Conservation (phyloP, 2,888 invertebrate genomes). For the Tinea semifulvella region DNA sequence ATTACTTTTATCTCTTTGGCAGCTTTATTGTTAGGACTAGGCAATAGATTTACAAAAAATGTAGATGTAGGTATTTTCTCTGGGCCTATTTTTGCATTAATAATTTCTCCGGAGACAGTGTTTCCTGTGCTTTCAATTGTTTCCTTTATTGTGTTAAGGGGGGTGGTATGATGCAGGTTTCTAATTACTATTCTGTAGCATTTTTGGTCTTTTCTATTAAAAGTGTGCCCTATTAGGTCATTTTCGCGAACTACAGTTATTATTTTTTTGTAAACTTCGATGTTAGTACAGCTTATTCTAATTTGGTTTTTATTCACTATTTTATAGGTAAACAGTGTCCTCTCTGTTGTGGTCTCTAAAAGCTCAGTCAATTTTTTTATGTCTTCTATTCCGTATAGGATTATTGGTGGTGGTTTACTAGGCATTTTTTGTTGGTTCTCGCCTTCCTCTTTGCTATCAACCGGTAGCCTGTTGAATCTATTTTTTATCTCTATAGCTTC, state of each 20-base stretch:
- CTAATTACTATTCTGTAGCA: slow-evolving; percentile 22
- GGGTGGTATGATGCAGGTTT: slow-evolving; percentile 22
- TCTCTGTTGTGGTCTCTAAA: slow-evolving; percentile 3
- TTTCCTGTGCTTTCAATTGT: slow-evolving; percentile 21
- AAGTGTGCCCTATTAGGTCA: slow-evolving; percentile 23
- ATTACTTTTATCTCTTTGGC: slow-evolving; percentile 16
- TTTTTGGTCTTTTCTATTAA: slow-evolving; percentile 20
- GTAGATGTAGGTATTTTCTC: slow-evolving; percentile 10
- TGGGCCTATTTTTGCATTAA: slow-evolving; percentile 20
- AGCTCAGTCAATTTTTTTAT: slow-evolving; percentile 2
- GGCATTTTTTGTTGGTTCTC: not conserved
- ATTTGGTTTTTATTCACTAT: slow-evolving; percentile 19
- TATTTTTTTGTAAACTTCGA: slow-evolving; percentile 18
- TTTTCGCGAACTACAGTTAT: slow-evolving; percentile 16
- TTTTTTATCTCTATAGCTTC: not conserved
- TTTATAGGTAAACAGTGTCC: slow-evolving; percentile 14
- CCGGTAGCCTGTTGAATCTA: not conserved
- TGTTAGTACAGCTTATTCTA: slow-evolving; percentile 6
- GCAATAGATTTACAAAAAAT: slow-evolving; percentile 11
- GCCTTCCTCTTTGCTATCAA: not conserved
- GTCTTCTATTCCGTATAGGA: slow-evolving; percentile 9
- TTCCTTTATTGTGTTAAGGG: slow-evolving; percentile 17
- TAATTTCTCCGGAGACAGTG: slow-evolving; percentile 21
- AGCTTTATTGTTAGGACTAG: slow-evolving; percentile 10
- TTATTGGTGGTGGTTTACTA: slow-evolving; percentile 11